phyloP scores from a whole-genome alignment of 1,140 invertebrate species.

The Steinernema feltiae region DNA sequence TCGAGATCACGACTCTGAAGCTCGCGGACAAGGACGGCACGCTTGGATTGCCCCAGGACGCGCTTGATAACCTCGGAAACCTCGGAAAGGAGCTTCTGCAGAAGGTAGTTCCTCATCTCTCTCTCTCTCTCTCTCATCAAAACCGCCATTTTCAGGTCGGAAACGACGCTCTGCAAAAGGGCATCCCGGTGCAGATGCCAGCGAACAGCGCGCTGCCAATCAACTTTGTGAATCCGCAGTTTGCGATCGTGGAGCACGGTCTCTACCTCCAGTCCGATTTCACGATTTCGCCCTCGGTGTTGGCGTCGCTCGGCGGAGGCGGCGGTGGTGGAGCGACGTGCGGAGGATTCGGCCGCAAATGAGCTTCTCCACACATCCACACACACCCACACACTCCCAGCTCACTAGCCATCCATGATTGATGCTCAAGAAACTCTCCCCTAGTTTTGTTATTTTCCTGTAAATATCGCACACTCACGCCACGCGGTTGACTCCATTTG shows the following conservation, averaged over 20 bases:
- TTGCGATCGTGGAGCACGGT: conserved; percentile 53
- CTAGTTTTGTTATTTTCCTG: background rate
- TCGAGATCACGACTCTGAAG: conserved; percentile 47
- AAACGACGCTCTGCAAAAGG: conserved; percentile 47
- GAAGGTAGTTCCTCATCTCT: conserved; percentile 39
- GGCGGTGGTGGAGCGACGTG: background rate
- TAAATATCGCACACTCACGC: background rate
- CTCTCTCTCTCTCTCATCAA: conserved; percentile 15
- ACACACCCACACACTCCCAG: background rate
- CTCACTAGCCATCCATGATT: conserved; percentile 15
- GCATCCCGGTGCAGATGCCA: conserved; percentile 45
- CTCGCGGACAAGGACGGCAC: conserved; percentile 42
- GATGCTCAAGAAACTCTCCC: background rate
- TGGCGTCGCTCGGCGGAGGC: conserved; percentile 22
- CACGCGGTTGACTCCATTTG: background rate
- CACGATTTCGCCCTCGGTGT: conserved; percentile 41
- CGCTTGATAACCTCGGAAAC: conserved; percentile 54
- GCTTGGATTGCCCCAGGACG: conserved; percentile 56
- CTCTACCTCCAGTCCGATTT: conserved; percentile 50
- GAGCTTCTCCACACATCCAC: background rate
- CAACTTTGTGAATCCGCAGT: conserved; percentile 44
- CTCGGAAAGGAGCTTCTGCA: conserved; percentile 55
- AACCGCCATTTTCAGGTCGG: conserved; percentile 34
- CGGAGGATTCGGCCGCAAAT: background rate
- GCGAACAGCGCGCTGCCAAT: conserved; percentile 46